Base-by-base conservation (phyloP, 2,113 vertebrate species). In the Chloropsis hardwickii region DNA sequence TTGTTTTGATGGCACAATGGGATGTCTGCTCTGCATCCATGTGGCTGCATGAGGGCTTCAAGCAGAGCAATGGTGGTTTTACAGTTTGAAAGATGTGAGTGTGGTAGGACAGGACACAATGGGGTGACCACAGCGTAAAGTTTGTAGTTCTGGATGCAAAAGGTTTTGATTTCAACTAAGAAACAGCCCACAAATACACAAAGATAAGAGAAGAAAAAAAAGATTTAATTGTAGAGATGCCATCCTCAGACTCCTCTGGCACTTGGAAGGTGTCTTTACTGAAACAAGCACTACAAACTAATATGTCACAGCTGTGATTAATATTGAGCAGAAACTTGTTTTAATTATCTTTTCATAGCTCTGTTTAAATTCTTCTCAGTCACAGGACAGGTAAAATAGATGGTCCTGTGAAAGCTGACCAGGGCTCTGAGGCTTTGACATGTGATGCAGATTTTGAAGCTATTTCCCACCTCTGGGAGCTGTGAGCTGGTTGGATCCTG, bases 31-130 rank as follows among this genome's bases (percentile, higher is more conserved):
- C 31, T 54, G 51, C 22, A 12, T 48, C 66, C 29, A 11, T 24
- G 73, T 2, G 4, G 12, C 57, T 77, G 35, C 61, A 12, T 0
- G 3, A 21, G 1, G 2, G 10, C 25, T 74, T 76, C 33, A 31
- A 1, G 31, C 82, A 77, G 33, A 67, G 54, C 15, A 24, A 1
- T 28, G 12, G 19, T 60, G 23, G 11, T 47, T 88, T 16, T 44
- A 54, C 29, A 45, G 28, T 53, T 40, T 16, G 25, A 54, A 37
- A 47, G 29, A 10, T 17, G 29, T 44, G 40, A 51, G 13, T 31
- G 50, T 11, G 8, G 37, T n/a, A 33, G 51, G 33, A 64, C 21
- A 42, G 50, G 44, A 1, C 3, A 65, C 73, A 78, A 4, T 8
- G 65, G 54, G 23, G 40, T 19, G 25, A 40, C 35, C 14, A 5